These are phyloP conservation scores for Upupa epops DNA, from an alignment of 2,113 vertebrate genomes.

Conservation along the genomic window DNA sequence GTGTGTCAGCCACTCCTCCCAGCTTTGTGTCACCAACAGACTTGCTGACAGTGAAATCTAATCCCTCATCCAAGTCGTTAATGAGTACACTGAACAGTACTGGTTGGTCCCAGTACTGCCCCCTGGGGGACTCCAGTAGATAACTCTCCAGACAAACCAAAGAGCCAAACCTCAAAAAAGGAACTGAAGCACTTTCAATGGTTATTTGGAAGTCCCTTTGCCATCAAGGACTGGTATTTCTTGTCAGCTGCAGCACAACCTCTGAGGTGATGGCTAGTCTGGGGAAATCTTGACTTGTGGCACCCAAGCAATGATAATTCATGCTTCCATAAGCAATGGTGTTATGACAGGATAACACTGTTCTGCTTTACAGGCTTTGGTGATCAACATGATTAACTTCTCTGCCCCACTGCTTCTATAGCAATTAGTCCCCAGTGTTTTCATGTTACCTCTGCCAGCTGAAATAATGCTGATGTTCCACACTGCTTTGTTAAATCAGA, in stretches of 20 bases:
- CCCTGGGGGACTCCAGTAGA: no score
- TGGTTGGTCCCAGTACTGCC: no score
- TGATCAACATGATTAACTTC: constrained; percentile 12
- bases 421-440: constrained; percentile 50
- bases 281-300: not conserved
- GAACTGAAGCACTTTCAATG: not conserved
- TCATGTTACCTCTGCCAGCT: constrained; percentile 84
- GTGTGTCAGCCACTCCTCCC: no score
- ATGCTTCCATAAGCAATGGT: constrained; percentile 15
- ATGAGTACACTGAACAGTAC: no score
- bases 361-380: not conserved
- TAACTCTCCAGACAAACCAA: not conserved
- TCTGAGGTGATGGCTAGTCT: not conserved
- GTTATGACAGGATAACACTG: constrained; percentile 18
- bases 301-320: constrained; percentile 6
- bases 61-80: no score
- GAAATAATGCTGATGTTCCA: constrained; percentile 87
- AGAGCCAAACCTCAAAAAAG: not conserved
- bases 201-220: not conserved
- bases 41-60: no score
- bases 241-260: not conserved
- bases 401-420: not conserved
- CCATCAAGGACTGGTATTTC: not conserved
- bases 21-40: no score
- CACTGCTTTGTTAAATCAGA: constrained; percentile 82